phyloP scores from a whole-genome alignment of 1,140 invertebrate species.

The Acyrthosiphon pisum region DNA sequence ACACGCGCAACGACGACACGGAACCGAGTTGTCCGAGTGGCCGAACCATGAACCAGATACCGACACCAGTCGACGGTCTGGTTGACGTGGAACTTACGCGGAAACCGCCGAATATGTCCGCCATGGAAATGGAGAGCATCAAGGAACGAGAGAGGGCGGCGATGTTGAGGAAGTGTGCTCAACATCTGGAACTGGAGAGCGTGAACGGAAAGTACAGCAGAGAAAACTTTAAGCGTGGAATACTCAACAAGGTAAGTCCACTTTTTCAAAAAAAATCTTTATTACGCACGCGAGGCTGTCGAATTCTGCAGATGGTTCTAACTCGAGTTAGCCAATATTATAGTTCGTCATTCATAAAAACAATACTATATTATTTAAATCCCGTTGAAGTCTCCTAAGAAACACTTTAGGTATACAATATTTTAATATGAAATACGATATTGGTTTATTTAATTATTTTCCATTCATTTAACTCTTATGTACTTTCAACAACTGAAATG shows the following conservation, averaged over 20 bases:
- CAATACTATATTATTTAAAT: not conserved
- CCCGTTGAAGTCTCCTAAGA: not conserved
- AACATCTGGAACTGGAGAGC: conserved; percentile 65
- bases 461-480: not conserved
- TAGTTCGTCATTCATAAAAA: too few species aligned
- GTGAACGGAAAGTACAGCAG: conserved; percentile 67
- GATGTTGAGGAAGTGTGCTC: conserved; percentile 70
- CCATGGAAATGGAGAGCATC: conserved; percentile 73
- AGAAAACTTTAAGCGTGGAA: conserved; percentile 70
- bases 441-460: too few species aligned
- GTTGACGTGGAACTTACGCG: conserved; percentile 5
- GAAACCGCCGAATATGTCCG: conserved; percentile 64
- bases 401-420: not conserved
- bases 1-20: conserved; percentile 57
- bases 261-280: not conserved
- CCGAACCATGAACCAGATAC: not conserved
- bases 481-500: not conserved
- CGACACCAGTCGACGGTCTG: not conserved
- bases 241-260: conserved; percentile 71
- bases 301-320: not conserved
- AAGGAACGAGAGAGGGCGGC: conserved; percentile 67
- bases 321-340: not conserved
- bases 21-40: conserved; percentile 22
- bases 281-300: not conserved
- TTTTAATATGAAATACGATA: not conserved